phyloP scores from a whole-genome alignment of 2,888 invertebrate species.

The Baronia brevicornis region DNA sequence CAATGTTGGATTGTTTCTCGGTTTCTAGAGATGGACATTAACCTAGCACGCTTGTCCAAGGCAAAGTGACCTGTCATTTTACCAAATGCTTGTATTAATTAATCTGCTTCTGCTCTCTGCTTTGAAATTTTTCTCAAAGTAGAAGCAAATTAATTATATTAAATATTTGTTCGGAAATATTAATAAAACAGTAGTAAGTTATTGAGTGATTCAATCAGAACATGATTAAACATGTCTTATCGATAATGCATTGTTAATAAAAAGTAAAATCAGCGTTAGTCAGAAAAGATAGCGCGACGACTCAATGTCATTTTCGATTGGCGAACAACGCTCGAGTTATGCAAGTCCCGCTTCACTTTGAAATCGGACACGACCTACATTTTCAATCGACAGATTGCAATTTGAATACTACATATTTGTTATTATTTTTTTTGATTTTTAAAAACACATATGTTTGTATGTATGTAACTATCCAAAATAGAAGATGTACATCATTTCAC shows the following conservation, averaged over 20 bases:
- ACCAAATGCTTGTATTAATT: no score
- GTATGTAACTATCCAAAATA: no score
- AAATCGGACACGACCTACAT: conserved; percentile 61
- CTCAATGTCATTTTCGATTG: conserved; percentile 17
- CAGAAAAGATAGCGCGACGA: neutral
- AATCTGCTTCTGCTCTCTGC: no score
- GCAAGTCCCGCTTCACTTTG: conserved; percentile 54
- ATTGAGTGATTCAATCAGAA: conserved; percentile 19
- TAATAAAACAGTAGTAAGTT: conserved; percentile 18
- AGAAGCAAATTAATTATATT: no score
- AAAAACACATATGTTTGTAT: no score
- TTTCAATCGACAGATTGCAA: conserved; percentile 55
- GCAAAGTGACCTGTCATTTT: no score
- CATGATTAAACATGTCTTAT: conserved; percentile 21
- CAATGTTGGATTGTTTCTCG: no score
- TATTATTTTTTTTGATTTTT: conserved; percentile 12
- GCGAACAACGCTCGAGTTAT: conserved; percentile 25
- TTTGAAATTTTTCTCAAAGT: no score
- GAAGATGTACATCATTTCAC: no score
- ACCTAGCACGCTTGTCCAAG: no score
- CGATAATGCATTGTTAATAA: conserved; percentile 8
- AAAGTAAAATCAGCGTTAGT: neutral
- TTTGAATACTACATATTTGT: conserved; percentile 40
- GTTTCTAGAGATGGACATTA: no score
- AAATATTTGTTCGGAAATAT: no score